phyloP scores from a whole-genome alignment of 2,113 vertebrate genomes.

The Condylura cristata region DNA sequence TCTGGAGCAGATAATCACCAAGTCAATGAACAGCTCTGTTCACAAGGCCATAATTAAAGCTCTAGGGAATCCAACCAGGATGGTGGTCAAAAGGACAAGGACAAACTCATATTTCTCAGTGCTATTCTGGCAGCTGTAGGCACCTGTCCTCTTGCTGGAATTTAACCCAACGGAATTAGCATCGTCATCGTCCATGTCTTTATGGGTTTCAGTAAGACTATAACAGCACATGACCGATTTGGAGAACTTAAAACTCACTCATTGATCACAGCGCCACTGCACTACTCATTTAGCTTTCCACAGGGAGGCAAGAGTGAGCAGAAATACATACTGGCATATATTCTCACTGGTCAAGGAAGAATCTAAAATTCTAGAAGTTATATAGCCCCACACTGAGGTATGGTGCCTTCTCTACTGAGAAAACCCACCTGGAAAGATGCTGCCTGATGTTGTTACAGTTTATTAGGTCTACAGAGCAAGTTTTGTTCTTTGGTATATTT shows the following conservation, averaged over 20 bases:
- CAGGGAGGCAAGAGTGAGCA: background rate
- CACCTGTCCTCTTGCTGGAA: slow-evolving; percentile 33
- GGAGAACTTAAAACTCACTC: background rate
- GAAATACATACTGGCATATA: background rate
- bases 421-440: background rate
- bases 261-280: background rate
- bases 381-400: background rate
- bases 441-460: background rate
- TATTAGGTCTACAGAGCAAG: background rate
- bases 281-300: background rate
- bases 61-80: slow-evolving; percentile 50
- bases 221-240: slow-evolving; percentile 43
- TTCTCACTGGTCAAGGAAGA: background rate
- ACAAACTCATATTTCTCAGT: slow-evolving; percentile 30
- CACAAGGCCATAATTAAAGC: slow-evolving; percentile 31
- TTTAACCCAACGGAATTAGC: slow-evolving; percentile 49
- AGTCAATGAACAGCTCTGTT: slow-evolving; percentile 59
- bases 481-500: background rate
- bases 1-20: slow-evolving; percentile 80
- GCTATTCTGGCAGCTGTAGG: slow-evolving; percentile 3
- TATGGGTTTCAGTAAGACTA: background rate
- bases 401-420: background rate
- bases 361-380: background rate
- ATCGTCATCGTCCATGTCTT: background rate
- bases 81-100: background rate